Evolutionary conservation across 1,140 invertebrate genomes (phyloP).

Genomic region (Neuroterus valhalla): DNA sequence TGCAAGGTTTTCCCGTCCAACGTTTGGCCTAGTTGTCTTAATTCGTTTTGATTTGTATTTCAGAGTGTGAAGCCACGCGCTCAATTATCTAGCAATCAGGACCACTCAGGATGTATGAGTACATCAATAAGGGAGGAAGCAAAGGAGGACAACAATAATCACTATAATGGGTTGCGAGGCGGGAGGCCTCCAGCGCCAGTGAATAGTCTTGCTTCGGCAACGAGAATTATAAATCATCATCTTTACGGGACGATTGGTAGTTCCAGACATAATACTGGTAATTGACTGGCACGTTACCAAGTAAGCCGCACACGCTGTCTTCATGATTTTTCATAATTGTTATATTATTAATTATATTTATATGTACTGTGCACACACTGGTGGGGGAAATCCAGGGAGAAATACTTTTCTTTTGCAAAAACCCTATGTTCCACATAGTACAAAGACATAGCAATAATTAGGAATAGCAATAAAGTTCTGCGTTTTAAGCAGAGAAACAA

Average conservation of each 20-base stretch:
- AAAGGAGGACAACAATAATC: conserved; percentile 66
- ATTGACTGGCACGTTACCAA: conserved; percentile 58
- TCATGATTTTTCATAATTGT: conserved; percentile 52
- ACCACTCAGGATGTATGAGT: conserved; percentile 51
- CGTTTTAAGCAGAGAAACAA: conserved; percentile 52
- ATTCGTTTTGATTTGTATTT: conserved; percentile 39
- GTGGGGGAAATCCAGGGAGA: conserved; percentile 17
- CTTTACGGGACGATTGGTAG: conserved; percentile 80
- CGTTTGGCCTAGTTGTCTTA: no score
- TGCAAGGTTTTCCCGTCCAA: no score
- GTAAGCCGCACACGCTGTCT: conserved; percentile 61
- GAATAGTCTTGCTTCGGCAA: conserved; percentile 82
- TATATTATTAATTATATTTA: conserved; percentile 41
- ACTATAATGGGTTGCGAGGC: conserved; percentile 57
- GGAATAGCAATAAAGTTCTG: conserved; percentile 54
- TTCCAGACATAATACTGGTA: conserved; percentile 67
- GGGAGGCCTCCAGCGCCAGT: conserved; percentile 73
- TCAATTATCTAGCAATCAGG: conserved; percentile 64
- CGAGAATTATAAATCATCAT: conserved; percentile 85
- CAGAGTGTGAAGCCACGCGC: conserved; percentile 64
- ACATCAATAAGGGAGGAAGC: conserved; percentile 58
- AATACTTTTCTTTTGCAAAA: conserved; percentile 22
- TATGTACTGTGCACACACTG: conserved; percentile 25
- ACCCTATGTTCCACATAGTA: conserved; percentile 37
- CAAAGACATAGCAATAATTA: conserved; percentile 38